Conservation (phyloP, 2,888 invertebrate genomes). For the Caradrina clavipalpis region DNA sequence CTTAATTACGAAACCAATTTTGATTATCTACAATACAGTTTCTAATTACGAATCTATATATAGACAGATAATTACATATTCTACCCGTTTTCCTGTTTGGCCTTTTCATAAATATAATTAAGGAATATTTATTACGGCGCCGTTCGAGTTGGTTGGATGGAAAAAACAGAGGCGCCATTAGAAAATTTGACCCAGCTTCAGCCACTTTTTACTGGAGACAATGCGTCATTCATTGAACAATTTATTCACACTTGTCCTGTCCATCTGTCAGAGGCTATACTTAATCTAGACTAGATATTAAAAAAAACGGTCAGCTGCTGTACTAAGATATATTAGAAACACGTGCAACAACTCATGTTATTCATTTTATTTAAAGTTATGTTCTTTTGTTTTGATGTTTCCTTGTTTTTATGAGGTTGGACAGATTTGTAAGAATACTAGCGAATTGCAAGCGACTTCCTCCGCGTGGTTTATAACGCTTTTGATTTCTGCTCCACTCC, state of each 20-base stretch:
- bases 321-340: neutral
- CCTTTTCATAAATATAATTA: slow-evolving; percentile 15
- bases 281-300: slow-evolving; percentile 5
- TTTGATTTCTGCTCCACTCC: no score
- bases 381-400: neutral
- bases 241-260: slow-evolving; percentile 12
- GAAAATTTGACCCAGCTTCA: slow-evolving; percentile 10
- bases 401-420: neutral
- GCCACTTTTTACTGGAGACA: neutral
- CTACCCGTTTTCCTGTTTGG: neutral
- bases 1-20: neutral
- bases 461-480: no score
- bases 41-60: neutral
- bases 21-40: neutral
- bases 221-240: neutral
- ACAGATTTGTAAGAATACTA: no score
- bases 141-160: slow-evolving; percentile 9
- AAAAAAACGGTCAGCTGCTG: neutral
- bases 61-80: neutral
- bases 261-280: neutral
- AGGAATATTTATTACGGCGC: neutral
- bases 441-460: no score
- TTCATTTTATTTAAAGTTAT: slow-evolving; percentile 21
- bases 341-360: neutral
- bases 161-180: slow-evolving; percentile 9